Conservation (phyloP, 2,113 vertebrate genomes). For the Solea solea region DNA sequence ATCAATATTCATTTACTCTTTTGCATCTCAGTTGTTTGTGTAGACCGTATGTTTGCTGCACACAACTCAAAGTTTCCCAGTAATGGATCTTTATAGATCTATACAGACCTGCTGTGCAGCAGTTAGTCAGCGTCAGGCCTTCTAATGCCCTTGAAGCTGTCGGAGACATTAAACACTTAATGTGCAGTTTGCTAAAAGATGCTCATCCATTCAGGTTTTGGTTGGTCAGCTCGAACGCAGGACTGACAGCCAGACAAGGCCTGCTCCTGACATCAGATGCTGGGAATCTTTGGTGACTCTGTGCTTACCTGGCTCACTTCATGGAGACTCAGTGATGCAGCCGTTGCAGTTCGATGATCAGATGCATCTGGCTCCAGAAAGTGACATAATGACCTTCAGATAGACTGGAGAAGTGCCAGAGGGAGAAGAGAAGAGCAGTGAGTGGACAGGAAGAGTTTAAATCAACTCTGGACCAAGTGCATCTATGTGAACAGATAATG, state of each 20-base stretch:
- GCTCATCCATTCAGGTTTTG: constrained; percentile 31
- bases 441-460: constrained; percentile 14
- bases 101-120: constrained; percentile 33
- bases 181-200: constrained; percentile 62
- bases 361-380: constrained; percentile 19
- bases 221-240: constrained; percentile 29
- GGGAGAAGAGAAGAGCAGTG: background rate
- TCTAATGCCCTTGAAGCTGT: constrained; percentile 64
- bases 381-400: constrained; percentile 47
- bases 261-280: constrained; percentile 19
- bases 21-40: constrained; percentile 36
- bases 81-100: constrained; percentile 60
- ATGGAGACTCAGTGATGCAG: constrained; percentile 27
- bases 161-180: constrained; percentile 67
- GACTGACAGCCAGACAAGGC: background rate
- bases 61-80: constrained; percentile 32
- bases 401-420: constrained; percentile 11
- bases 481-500: background rate
- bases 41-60: constrained; percentile 25
- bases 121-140: constrained; percentile 48
- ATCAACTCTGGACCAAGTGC: background rate
- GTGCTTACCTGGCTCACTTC: constrained; percentile 40
- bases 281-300: constrained; percentile 17
- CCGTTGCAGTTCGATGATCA: background rate
- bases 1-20: constrained; percentile 44